phyloP scores from a whole-genome alignment of 2,888 invertebrate genomes.

The Caenorhabditis sulstoni region DNA sequence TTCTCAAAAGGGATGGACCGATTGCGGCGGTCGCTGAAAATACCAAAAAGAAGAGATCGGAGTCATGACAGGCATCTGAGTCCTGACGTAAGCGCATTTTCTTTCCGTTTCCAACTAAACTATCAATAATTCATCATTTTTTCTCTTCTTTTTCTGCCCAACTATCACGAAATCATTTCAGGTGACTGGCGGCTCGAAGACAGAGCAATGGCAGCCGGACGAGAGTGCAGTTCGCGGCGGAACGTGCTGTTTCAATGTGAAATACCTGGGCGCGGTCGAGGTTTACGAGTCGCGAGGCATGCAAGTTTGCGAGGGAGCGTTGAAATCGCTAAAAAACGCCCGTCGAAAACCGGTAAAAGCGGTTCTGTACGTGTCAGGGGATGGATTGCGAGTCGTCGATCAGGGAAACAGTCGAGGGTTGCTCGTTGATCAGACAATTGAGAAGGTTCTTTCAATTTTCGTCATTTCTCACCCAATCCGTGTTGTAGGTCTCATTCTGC shows the following conservation, averaged over 20 bases:
- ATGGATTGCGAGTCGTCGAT: constrained; percentile 96
- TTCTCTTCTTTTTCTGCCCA: too few relatives aligned
- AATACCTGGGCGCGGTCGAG: constrained; percentile 98
- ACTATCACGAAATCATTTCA: constrained; percentile 6
- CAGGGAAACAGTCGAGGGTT: constrained; percentile 96
- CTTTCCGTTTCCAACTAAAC: too few relatives aligned
- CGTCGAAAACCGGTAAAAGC: constrained; percentile 89
- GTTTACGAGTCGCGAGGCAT: constrained; percentile 99
- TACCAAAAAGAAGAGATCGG: constrained; percentile 87
- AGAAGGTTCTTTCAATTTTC: constrained; percentile 86
- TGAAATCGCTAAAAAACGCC: constrained; percentile 94
- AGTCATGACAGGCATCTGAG: constrained; percentile 45
- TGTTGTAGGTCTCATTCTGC: constrained; percentile 91
- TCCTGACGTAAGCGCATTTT: constrained; percentile 15
- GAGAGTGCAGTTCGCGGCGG: constrained; percentile 95
- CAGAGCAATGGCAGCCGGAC: constrained; percentile 84
- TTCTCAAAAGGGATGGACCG: constrained; percentile 81
- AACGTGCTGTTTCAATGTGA: constrained; percentile 96
- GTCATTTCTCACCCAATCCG: neutral
- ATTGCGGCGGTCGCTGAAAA: constrained; percentile 86
- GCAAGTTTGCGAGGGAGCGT: constrained; percentile 99
- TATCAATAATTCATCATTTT: neutral
- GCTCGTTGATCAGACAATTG: constrained; percentile 99
- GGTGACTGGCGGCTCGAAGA: constrained; percentile 48
- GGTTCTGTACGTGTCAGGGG: constrained; percentile 84